Evolutionary conservation across 1,140 invertebrate genomes (phyloP).

Genomic region (Periplaneta americana): DNA sequence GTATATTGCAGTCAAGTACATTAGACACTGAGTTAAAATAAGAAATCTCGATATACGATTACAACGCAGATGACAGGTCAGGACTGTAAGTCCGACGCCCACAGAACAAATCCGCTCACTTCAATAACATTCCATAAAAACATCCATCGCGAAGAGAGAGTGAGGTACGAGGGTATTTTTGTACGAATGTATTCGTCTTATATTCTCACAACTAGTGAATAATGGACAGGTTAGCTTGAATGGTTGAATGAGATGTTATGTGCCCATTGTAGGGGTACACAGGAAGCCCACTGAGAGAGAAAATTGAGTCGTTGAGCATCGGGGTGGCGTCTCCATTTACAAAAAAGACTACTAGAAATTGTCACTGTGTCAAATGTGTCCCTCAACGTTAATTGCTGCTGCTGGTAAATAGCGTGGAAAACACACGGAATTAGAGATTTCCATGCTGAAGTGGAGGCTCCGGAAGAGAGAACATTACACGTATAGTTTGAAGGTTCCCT

Average conservation of each 20-base stretch:
- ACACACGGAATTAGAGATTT: neutral
- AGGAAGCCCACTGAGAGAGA: neutral
- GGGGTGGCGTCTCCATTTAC: neutral
- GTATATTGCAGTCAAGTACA: too few relatives aligned
- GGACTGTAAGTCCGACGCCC: too few relatives aligned
- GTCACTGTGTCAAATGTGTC: neutral
- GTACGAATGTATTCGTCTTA: neutral
- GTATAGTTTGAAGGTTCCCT: neutral
- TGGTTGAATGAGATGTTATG: neutral
- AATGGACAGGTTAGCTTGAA: too few relatives aligned
- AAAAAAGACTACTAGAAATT: neutral
- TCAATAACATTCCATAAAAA: too few relatives aligned
- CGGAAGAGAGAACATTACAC: neutral
- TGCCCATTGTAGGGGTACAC: neutral
- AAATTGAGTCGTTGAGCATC: too few relatives aligned
- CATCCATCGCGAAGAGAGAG: too few relatives aligned
- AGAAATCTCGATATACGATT: too few relatives aligned
- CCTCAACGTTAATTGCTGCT: neutral
- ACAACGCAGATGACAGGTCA: too few relatives aligned
- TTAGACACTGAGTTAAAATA: too few relatives aligned
- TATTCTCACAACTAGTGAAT: neutral
- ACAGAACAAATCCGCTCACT: too few relatives aligned
- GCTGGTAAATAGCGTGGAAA: neutral
- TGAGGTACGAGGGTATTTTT: too few relatives aligned
- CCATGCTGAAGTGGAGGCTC: neutral